These are phyloP conservation scores for Drosophila mulleri DNA, from an alignment of 2,888 invertebrate species.

Conservation along the genomic window DNA sequence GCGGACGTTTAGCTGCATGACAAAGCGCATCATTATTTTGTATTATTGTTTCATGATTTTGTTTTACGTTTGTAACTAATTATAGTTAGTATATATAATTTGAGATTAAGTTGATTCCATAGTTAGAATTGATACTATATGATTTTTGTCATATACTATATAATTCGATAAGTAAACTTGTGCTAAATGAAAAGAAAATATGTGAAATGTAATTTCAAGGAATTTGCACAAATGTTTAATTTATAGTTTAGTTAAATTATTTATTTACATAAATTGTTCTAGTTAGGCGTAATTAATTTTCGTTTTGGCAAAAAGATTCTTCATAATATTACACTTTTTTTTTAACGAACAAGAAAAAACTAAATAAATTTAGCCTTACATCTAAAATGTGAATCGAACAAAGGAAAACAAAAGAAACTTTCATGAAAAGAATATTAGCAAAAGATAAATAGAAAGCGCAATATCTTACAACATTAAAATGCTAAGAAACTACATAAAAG, in stretches of 20 bases:
- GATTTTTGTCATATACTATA: conserved; percentile 15
- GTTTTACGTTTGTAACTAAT: conserved; percentile 27
- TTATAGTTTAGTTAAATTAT: conserved; percentile 78
- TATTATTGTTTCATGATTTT: conserved; percentile 31
- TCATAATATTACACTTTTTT: conserved; percentile 67
- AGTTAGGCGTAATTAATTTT: conserved; percentile 48
- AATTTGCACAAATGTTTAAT: conserved; percentile 54
- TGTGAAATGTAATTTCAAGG: conserved; percentile 61
- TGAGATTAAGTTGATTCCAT: conserved; percentile 67
- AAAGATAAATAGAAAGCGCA: conserved; percentile 34
- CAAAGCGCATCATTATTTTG: conserved; percentile 47
- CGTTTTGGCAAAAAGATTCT: conserved; percentile 85
- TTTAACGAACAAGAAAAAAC: conserved; percentile 11
- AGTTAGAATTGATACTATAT: conserved; percentile 38
- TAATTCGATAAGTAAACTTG: conserved; percentile 32
- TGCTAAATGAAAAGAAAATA: conserved; percentile 1
- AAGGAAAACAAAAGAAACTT: conserved; percentile 27
- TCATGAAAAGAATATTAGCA: conserved; percentile 30
- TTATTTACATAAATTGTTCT: conserved; percentile 58
- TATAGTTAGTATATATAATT: conserved; percentile 30
- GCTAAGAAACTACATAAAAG: conserved; percentile 49
- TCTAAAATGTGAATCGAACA: conserved; percentile 55
- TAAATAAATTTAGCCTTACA: conserved; percentile 45
- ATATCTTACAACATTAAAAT: conserved; percentile 57
- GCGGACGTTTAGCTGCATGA: conserved; percentile 44